Base-by-base conservation (phyloP, 2,113 vertebrate species). In the Pelobates fuscus region DNA sequence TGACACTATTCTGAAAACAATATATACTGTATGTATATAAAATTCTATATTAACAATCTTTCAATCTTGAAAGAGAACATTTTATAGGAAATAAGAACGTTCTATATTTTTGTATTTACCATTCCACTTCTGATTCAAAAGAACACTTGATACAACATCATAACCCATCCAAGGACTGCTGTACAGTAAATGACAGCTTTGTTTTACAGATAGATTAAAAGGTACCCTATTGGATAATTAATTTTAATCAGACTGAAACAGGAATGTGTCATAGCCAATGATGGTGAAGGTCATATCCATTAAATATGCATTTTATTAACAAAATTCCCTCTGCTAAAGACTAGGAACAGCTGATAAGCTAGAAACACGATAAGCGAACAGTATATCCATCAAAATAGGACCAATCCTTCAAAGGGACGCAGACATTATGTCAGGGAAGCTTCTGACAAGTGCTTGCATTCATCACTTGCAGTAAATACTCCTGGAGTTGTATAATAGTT, bases 161-260 rank as follows among this genome's bases (percentile, higher is more conserved):
- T 37, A 37, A 5, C 5, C 5, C 32, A 37, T 37, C 5, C 32
- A 37, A 1, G 10, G 32, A 37, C 32, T 10, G 32, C 27, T 18
- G 20, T 12, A 55, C 70, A 43, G 30, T 26, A 66, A 43, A 30
- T 65, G 61, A 65, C 71, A 74, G 71, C 61, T 66, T 58, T 46
- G 62, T 21, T 58, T 57, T 25, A 74, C 60, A 65, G 60, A 64
- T 41, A 30, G 60, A 54, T 64, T 64, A 55, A 55, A 55, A 29
- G 23, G 70, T 25, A 55, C 71, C 71, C 71, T 27, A 58, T 44
- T 43, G 71, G 46, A 65, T 74, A 66, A 74, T 74, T 74, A 74
- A 66, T 66, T 66, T 46, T 58, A 66, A 65, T 66, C 57, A 32
- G 37, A 74, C 25, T 44, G 71, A 26, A 37, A 41, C 27, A 25